phyloP scores from a whole-genome alignment of 1,140 invertebrate genomes.

The Micrasema minimum region DNA sequence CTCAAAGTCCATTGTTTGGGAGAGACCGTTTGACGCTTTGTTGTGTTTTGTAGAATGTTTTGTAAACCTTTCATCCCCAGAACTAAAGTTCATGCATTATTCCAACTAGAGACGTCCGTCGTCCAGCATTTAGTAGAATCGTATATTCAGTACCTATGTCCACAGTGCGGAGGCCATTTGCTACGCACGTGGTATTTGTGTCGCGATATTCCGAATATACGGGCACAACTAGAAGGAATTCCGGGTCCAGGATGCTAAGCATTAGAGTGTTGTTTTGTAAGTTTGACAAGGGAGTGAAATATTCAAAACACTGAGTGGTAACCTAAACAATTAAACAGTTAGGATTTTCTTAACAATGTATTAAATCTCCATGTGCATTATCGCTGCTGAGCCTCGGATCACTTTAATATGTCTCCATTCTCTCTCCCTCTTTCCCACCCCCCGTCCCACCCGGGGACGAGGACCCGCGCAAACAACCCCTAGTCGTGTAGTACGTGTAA shows the following conservation, averaged over 20 bases:
- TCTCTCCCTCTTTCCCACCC: neutral
- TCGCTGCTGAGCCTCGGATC: neutral
- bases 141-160: neutral
- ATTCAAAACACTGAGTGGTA: no score
- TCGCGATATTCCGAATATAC: neutral
- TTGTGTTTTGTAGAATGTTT: no score
- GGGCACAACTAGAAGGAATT: no score
- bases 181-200: neutral
- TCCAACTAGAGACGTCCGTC: neutral
- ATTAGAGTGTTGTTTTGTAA: no score
- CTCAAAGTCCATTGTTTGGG: slow-evolving; percentile 8
- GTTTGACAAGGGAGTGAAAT: no score
- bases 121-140: neutral
- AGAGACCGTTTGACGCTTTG: slow-evolving; percentile 2
- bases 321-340: no score
- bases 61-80: slow-evolving; percentile 18
- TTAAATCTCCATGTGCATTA: slow-evolving; percentile 1
- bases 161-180: no score
- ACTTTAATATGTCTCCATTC: slow-evolving; percentile 2
- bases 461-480: slow-evolving; percentile 9
- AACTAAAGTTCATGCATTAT: slow-evolving; percentile 9
- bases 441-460: neutral
- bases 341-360: neutral
- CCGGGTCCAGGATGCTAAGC: no score
- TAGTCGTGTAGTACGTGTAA: slow-evolving; percentile 13